These are phyloP conservation scores for Sus cebifrons DNA, from an alignment of 2,797 vertebrate genomes.

Conservation along the genomic window DNA sequence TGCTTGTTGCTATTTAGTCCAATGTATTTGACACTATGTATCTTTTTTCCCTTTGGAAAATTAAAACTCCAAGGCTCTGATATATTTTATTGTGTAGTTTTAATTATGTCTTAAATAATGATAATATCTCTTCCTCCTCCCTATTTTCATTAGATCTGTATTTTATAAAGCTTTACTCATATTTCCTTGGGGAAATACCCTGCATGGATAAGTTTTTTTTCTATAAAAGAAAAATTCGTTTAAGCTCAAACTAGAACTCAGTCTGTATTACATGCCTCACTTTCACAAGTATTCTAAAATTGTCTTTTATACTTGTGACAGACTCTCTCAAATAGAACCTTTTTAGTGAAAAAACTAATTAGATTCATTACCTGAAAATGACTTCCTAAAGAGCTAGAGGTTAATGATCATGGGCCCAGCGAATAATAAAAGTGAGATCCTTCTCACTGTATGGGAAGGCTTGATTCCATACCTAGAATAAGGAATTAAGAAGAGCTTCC, in stretches of 20 bases:
- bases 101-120: slow-evolving; percentile 54
- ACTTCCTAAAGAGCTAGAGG: slow-evolving; percentile 41
- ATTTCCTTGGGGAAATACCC: slow-evolving; percentile 48
- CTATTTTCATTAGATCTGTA: slow-evolving; percentile 51
- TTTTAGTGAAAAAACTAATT: slow-evolving; percentile 40
- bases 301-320: slow-evolving; percentile 50
- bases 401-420: neutral
- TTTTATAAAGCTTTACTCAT: slow-evolving; percentile 44
- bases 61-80: slow-evolving; percentile 47
- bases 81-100: slow-evolving; percentile 20
- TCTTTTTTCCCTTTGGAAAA: slow-evolving; percentile 48
- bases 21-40: neutral
- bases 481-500: neutral
- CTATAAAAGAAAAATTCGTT: slow-evolving; percentile 56
- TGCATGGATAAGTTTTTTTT: slow-evolving; percentile 45
- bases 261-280: slow-evolving; percentile 23
- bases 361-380: slow-evolving; percentile 18
- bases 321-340: neutral
- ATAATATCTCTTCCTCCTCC: neutral
- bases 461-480: neutral
- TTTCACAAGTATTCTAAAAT: slow-evolving; percentile 65
- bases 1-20: slow-evolving; percentile 28
- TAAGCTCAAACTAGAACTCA: slow-evolving; percentile 53
- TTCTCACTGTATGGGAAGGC: neutral
- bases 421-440: slow-evolving; percentile 19